Percentiles rank a stretch among this genome's conserved stretches.
Conservation (phyloP, 1,140 invertebrate species). For the Sogatella furcifera region DNA sequence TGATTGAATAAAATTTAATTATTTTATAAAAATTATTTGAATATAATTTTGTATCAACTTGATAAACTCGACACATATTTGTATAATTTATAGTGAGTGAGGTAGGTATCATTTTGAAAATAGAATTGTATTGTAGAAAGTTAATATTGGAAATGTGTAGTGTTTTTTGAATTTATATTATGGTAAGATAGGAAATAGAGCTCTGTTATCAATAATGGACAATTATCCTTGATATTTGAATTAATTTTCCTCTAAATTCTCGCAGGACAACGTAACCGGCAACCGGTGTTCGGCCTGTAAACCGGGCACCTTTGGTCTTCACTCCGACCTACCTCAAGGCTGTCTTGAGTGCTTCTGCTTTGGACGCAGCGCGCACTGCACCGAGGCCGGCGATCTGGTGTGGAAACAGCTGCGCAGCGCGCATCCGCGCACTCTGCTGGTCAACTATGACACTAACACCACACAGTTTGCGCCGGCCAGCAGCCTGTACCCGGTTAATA, state of each 20-base stretch:
- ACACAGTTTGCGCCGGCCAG: slow-evolving; percentile 22
- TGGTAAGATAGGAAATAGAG: too few relatives aligned
- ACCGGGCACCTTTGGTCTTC: slow-evolving; percentile 71
- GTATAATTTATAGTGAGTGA: too few relatives aligned
- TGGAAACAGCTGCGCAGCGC: slow-evolving; percentile 60
- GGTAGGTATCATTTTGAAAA: too few relatives aligned
- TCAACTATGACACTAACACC: slow-evolving; percentile 35
- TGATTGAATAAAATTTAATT: too few relatives aligned
- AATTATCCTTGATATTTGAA: too few relatives aligned
- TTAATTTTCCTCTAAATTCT: slow-evolving; percentile 12
- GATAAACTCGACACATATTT: too few relatives aligned
- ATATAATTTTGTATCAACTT: too few relatives aligned
- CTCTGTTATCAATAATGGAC: too few relatives aligned
- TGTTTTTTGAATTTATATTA: too few relatives aligned
- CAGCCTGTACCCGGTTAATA: slow-evolving; percentile 32
- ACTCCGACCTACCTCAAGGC: slow-evolving; percentile 55
- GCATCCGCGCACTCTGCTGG: slow-evolving; percentile 41
- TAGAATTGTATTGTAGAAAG: too few relatives aligned
- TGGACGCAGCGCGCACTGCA: slow-evolving; percentile 61
- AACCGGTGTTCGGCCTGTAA: slow-evolving; percentile 74
- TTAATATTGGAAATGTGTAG: too few relatives aligned
- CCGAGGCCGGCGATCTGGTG: slow-evolving; percentile 58
- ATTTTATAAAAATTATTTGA: too few relatives aligned
- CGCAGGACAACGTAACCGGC: slow-evolving; percentile 64
- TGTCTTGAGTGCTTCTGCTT: slow-evolving; percentile 85